Evolutionary conservation across 1,140 invertebrate species (phyloP).

Genomic region (Bombus consobrinus): DNA sequence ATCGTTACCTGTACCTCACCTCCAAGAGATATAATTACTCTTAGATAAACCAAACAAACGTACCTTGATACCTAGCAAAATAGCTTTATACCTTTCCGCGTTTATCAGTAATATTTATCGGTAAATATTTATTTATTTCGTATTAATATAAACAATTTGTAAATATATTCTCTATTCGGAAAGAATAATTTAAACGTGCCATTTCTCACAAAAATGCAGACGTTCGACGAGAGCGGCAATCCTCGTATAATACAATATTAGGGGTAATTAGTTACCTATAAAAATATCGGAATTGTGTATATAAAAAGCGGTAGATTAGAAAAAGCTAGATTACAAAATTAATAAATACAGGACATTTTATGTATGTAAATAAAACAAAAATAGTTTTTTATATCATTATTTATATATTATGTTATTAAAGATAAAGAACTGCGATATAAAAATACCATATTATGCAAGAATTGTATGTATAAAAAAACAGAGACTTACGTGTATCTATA

Average conservation of each 20-base stretch:
- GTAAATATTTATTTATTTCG: neutral
- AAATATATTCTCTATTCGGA: neutral
- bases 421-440: neutral
- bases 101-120: neutral
- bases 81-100: too few relatives aligned
- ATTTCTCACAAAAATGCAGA: neutral
- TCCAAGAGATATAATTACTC: neutral
- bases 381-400: neutral
- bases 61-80: too few relatives aligned
- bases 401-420: too few relatives aligned
- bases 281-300: neutral
- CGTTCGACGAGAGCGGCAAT: neutral
- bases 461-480: neutral
- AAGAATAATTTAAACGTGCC: constrained; percentile 1
- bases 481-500: neutral
- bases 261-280: neutral
- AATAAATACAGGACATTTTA: neutral
- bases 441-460: neutral
- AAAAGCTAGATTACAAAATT: too few relatives aligned
- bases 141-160: neutral
- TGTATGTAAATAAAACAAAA: neutral
- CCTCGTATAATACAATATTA: neutral
- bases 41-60: neutral
- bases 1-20: neutral
- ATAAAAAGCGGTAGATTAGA: too few relatives aligned